Base-by-base conservation (phyloP, 2,888 invertebrate species). In the Caprella mutica region DNA sequence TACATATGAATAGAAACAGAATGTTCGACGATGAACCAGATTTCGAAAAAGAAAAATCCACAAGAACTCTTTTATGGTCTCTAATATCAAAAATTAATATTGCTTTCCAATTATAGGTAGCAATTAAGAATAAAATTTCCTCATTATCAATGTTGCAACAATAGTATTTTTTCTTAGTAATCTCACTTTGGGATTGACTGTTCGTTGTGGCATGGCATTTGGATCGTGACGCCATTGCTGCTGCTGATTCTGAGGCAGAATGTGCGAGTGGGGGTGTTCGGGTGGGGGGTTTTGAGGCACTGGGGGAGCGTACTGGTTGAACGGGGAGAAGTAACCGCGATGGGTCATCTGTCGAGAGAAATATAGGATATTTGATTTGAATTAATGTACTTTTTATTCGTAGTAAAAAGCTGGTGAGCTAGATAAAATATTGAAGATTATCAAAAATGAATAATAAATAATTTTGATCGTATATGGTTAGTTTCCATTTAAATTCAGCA, bases 281-380 rank as follows among this genome's bases (percentile, higher is more conserved):
- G 54, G 35, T 14, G 62, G 59, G 3, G 59, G 62, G 52, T 60
- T 52, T 39, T 61, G 58, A 4, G 64, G 64, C 9, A 58, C 44
- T 9, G 64, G 59, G 12, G 64, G 64, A n/a, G 64, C 56, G 43
- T 58, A 56, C 55, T 60, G 57, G 26, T 64, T 60, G 60, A 59
- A 64, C 1, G 64, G 64, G 19, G 64, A 56, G 27, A 64, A 56
- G 39, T 64, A 64, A 9, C 64, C 64, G 5, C 64, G 57, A 33
- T 64, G 64, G 4, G 57, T 30, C 24, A 40, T 26, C 21, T 42
- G 55, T 40, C 58, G 61, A 52, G 58, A n/a, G n/a, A n/a, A n/a
- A n/a, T n/a, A n/a, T n/a, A n/a, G n/a, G n/a, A n/a, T n/a, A n/a
- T n/a, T n/a, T n/a, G n/a, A n/a, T n/a, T n/a, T n/a, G n/a, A n/a